These are phyloP conservation scores for Danaus melanippus DNA, from an alignment of 1,140 invertebrate genomes.

Conservation along the genomic window DNA sequence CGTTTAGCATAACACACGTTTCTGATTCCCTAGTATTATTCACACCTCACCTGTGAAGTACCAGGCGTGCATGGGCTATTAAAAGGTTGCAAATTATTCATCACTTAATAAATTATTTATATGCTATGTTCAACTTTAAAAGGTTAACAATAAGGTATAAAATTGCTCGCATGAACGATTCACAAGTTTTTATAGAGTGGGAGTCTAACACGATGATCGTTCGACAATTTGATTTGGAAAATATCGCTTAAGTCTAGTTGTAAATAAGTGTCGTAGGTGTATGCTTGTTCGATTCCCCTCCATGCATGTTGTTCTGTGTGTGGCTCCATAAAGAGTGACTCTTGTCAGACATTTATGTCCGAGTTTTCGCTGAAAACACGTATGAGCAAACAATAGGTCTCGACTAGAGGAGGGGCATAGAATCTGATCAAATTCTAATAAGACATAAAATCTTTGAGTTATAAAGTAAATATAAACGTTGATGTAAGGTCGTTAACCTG, in stretches of 20 bases:
- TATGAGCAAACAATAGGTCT: no score
- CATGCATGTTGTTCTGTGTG: constrained; percentile 24
- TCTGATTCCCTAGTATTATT: constrained; percentile 1
- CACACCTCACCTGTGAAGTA: constrained; percentile 32
- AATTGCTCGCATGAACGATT: constrained; percentile 9
- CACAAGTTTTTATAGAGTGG: constrained; percentile 36
- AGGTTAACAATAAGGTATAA: constrained; percentile 16
- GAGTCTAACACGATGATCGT: constrained; percentile 55
- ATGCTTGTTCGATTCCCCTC: constrained; percentile 45
- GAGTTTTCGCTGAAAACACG: no score
- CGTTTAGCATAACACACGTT: no score
- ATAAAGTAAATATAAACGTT: not conserved
- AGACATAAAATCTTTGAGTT: not conserved
- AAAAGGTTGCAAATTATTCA: constrained; percentile 55
- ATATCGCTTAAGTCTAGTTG: constrained; percentile 48
- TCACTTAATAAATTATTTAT: constrained; percentile 12
- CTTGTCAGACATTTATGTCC: constrained; percentile 23
- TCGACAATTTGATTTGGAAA: constrained; percentile 62
- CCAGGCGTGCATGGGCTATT: constrained; percentile 42
- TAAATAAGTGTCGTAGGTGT: constrained; percentile 58
- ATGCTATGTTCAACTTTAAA: constrained; percentile 14
- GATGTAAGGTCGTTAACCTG: constrained; percentile 1
- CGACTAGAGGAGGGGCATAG: constrained; percentile 11
- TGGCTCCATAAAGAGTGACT: constrained; percentile 25
- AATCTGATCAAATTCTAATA: constrained; percentile 10